Evolutionary conservation across 2,113 vertebrate species (phyloP).

Genomic region (Nibea albiflora): DNA sequence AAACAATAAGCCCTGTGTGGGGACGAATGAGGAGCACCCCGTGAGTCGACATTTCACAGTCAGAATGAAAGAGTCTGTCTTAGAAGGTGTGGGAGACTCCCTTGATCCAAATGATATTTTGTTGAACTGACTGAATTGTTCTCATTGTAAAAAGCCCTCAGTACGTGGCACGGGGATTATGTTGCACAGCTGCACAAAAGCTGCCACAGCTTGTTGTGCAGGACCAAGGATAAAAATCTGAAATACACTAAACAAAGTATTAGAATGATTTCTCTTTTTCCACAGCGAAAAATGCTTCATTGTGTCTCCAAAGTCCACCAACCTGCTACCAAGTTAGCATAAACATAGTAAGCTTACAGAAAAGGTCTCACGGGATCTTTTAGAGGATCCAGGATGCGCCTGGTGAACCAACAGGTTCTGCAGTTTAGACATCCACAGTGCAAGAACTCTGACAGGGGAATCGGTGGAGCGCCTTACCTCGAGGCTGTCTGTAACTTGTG

Average conservation of each 20-base stretch:
- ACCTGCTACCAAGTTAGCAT: neutral
- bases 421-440: neutral
- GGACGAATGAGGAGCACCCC: neutral
- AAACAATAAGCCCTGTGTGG: neutral
- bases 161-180: neutral
- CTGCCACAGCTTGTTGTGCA: neutral
- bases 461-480: neutral
- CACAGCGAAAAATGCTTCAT: neutral
- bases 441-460: neutral
- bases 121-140: neutral
- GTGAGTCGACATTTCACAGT: neutral
- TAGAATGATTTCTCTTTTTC: neutral
- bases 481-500: neutral
- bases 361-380: neutral
- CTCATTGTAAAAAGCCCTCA: neutral
- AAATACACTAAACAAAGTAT: neutral
- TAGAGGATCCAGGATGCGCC: neutral
- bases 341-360: neutral
- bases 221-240: neutral
- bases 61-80: neutral
- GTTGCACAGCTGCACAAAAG: slow-evolving; percentile 15
- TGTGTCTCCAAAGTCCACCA: neutral
- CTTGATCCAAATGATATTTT: neutral
- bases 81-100: neutral
- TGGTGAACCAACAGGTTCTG: slow-evolving; percentile 18